Percentiles rank a stretch among this genome's conserved stretches.
These are phyloP conservation scores for Ormyrus rosae DNA, from an alignment of 2,888 invertebrate species.

Conservation along the genomic window DNA sequence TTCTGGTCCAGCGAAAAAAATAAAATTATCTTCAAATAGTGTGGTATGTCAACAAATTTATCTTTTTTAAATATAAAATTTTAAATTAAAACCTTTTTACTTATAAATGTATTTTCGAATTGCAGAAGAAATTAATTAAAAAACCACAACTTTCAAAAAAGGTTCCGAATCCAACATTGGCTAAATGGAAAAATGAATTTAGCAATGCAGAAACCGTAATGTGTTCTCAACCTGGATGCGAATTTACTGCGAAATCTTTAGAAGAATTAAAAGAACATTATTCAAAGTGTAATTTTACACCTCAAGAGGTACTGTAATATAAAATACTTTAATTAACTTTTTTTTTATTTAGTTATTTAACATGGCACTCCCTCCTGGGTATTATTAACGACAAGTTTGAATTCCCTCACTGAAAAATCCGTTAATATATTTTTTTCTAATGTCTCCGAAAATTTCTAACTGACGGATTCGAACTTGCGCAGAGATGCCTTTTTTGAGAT, in stretches of 20 bases:
- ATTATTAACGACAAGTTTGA: no score
- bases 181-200: conserved; percentile 67
- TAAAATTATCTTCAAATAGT: conserved; percentile 44
- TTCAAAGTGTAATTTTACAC: conserved; percentile 65
- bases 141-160: conserved; percentile 57
- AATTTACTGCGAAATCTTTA: conserved; percentile 61
- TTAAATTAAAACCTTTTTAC: conserved; percentile 19
- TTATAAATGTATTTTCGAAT: not conserved
- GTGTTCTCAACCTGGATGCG: conserved; percentile 70
- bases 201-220: conserved; percentile 57
- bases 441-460: no score
- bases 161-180: conserved; percentile 63
- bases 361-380: no score
- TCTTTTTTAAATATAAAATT: conserved; percentile 10
- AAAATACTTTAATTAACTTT: conserved; percentile 10
- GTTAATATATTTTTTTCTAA: no score
- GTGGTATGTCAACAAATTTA: conserved; percentile 56
- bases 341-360: not conserved
- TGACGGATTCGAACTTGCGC: no score
- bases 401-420: no score
- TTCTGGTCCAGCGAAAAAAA: conserved; percentile 58
- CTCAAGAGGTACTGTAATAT: conserved; percentile 60
- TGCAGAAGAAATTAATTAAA: conserved; percentile 61
- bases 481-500: no score
- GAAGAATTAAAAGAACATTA: conserved; percentile 69